Evolutionary conservation across 2,888 invertebrate species (phyloP), one percentile per base, ranked within the genome.

Genomic region (Uropetala carovei): DNA sequence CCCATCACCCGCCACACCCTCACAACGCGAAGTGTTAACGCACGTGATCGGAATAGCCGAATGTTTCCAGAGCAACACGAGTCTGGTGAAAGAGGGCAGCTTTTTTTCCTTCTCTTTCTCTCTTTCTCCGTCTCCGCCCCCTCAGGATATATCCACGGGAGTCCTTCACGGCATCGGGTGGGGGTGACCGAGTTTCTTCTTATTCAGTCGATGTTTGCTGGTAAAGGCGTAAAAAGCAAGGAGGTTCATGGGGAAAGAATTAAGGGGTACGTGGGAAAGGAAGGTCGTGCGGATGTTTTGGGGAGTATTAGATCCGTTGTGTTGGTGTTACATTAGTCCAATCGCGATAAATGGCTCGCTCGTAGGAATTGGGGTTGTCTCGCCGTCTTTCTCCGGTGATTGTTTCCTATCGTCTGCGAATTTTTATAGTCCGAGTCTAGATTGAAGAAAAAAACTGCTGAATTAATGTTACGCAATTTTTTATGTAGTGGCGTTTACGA

Each of bases 31-130:
- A 89, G 89, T 89, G 89, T 89, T 89, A 89, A 68, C 89, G 64
- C 60, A 89, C 89, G 89, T 89, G 89, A 89, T 89, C 43, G 89
- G 89, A 89, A 89, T 89, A 43, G 27, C 16, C 43, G 18, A 60
- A 18, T 9, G 60, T 64, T 27, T 64, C 89, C 64, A 43, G 43
- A 89, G 89, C 89, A 89, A 43, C 89, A 60, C 64, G 27, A 30
- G 83, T 30, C 22, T 43, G 83, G 14, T 83, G 57, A 56, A 56
- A 43, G 56, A 14, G 22, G n/a, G 5, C 82, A 0, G 11, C 43
- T 22, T 18, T 89, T 30, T 18, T 27, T 86, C 86, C 30, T 89
- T 68, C 30, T 89, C 43, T 83, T 43, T n/a, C 89, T 64, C 43
- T 43, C 64, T 43, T n/a, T 22, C 60, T 27, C 10, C 86, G 59